phyloP scores from a whole-genome alignment of 2,113 vertebrate species.

The Erpornis zantholeuca region DNA sequence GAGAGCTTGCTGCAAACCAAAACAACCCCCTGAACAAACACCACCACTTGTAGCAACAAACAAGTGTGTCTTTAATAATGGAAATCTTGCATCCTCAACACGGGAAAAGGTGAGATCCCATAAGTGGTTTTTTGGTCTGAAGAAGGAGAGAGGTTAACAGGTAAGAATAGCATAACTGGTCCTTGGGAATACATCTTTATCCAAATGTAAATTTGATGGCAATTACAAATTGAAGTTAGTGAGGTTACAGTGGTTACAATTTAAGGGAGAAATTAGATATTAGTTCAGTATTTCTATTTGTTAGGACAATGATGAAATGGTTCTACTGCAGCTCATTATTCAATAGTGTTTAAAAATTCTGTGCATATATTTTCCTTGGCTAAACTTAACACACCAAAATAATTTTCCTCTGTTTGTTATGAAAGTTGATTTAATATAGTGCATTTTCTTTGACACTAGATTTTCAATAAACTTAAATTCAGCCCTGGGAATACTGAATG shows the following conservation, averaged over 20 bases:
- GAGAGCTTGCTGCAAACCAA: neutral
- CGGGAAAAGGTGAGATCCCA: accelerated
- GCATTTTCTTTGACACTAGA: neutral
- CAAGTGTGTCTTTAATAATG: neutral
- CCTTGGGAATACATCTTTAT: neutral
- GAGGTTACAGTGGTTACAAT: neutral
- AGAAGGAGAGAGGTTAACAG: neutral
- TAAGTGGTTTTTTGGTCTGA: neutral
- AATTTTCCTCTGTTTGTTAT: neutral
- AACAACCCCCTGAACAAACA: neutral
- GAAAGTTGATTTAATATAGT: neutral
- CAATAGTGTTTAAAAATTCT: neutral
- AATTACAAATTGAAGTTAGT: neutral
- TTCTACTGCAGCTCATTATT: neutral
- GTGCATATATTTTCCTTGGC: neutral
- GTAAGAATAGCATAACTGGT: neutral
- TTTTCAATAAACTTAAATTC: conserved; percentile 20
- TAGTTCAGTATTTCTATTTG: neutral
- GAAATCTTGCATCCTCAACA: neutral
- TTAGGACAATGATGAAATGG: neutral
- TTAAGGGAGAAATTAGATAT: neutral
- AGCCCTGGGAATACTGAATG: neutral
- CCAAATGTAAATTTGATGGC: neutral
- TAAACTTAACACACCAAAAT: neutral
- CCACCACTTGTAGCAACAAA: neutral